Conservation (phyloP, 1,140 invertebrate genomes). For the Aleiodes sp. region DNA sequence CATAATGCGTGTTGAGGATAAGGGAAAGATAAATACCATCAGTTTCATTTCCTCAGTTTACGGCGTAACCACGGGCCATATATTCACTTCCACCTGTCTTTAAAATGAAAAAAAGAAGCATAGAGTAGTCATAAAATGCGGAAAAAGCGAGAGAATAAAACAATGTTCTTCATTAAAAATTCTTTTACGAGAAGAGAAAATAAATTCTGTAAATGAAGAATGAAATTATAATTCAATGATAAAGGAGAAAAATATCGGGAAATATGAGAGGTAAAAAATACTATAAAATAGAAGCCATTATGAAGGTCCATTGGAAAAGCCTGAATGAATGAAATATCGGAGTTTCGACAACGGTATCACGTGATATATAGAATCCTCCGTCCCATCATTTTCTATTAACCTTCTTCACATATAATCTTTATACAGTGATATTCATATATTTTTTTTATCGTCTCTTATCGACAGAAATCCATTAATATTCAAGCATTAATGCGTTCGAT, state of each 20-base stretch:
- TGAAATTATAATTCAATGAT: conserved; percentile 16
- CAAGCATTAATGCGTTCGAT: no score
- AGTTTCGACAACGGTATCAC: background rate
- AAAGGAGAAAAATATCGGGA: background rate
- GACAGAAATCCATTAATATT: no score
- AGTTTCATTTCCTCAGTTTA: background rate
- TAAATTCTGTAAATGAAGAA: background rate
- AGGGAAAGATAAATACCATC: background rate
- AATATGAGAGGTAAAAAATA: conserved; percentile 6
- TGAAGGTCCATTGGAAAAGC: background rate
- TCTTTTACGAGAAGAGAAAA: background rate
- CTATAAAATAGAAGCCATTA: background rate
- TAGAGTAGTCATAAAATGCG: background rate
- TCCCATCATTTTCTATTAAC: conserved; percentile 12
- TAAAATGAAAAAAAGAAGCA: no score
- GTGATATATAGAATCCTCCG: conserved; percentile 5
- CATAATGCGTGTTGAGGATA: conserved; percentile 1
- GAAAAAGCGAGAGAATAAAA: background rate
- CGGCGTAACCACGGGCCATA: background rate
- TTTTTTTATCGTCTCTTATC: no score
- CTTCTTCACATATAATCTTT: background rate
- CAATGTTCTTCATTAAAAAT: background rate
- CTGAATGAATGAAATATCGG: conserved; percentile 16
- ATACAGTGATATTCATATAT: background rate
- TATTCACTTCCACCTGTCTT: background rate